These are phyloP conservation scores for Metalampra italica DNA, from an alignment of 2,888 invertebrate genomes.

Conservation along the genomic window DNA sequence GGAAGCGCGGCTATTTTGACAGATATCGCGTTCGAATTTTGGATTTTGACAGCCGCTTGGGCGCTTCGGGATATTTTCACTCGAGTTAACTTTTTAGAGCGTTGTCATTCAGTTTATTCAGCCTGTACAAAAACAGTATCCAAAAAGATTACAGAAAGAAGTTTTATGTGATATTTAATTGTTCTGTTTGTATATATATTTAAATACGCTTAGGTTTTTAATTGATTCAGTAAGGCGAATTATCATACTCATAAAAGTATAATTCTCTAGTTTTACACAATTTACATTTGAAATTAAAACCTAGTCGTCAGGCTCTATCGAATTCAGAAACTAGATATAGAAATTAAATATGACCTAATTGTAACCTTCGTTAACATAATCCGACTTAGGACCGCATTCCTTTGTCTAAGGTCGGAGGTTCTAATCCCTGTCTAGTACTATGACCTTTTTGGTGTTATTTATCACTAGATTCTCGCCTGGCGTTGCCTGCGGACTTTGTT, in stretches of 20 bases:
- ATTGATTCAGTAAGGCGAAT: background rate
- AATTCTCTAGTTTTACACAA: conserved; percentile 16
- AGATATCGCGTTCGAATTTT: conserved; percentile 40
- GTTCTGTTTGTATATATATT: background rate
- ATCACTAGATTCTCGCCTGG: no score
- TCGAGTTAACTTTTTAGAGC: conserved; percentile 1
- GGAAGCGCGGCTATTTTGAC: conserved; percentile 63
- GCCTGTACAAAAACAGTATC: background rate
- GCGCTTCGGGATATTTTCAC: background rate
- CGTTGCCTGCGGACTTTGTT: no score
- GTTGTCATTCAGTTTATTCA: background rate
- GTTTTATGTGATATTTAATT: background rate
- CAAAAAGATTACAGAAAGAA: background rate
- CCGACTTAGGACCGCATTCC: no score
- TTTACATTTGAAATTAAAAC: conserved; percentile 20
- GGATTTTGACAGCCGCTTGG: conserved; percentile 19
- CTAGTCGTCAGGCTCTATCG: conserved; percentile 1
- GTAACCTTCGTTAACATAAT: background rate
- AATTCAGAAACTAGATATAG: conserved; percentile 11
- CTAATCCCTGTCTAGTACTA: no score
- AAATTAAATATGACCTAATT: background rate
- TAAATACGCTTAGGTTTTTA: background rate
- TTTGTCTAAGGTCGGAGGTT: no score
- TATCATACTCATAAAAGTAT: conserved; percentile 17
- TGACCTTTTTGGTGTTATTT: no score